phyloP scores from a whole-genome alignment of 2,113 vertebrate genomes.

The Brachypteracias leptosomus region DNA sequence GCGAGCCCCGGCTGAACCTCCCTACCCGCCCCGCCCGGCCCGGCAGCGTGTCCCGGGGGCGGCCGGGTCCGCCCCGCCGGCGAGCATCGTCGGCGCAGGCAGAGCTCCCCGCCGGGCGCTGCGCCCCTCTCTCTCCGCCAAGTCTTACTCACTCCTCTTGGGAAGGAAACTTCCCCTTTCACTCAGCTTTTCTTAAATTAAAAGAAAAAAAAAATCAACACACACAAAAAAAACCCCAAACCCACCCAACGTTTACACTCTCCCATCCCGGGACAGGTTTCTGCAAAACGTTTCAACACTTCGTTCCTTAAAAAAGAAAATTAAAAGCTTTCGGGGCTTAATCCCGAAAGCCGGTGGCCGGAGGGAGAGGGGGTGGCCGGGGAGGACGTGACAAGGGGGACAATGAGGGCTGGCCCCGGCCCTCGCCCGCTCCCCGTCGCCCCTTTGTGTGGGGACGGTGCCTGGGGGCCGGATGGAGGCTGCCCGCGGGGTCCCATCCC shows the following conservation, averaged over 20 bases:
- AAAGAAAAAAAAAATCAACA: too few species aligned
- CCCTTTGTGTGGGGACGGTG: slow-evolving; percentile 3
- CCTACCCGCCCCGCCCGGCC: too few species aligned
- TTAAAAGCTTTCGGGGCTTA: not conserved
- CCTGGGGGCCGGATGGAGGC: not conserved
- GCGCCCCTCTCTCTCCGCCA: too few species aligned
- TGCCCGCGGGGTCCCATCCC: not conserved
- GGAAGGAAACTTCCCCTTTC: too few species aligned
- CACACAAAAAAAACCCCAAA: not conserved
- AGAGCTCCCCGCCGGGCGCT: too few species aligned
- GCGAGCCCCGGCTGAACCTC: too few species aligned
- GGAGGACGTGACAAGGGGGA: slow-evolving; percentile 12
- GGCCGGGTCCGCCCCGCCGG: too few species aligned
- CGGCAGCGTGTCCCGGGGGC: too few species aligned
- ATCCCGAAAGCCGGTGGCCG: not conserved
- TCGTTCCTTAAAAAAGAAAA: too few species aligned
- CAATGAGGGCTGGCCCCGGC: not conserved
- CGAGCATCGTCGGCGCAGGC: too few species aligned
- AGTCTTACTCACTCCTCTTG: too few species aligned
- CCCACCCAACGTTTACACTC: not conserved
- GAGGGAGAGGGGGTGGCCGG: not conserved
- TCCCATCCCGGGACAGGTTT: not conserved
- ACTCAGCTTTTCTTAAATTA: too few species aligned
- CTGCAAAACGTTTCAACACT: slow-evolving; percentile 9
- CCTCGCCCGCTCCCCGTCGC: not conserved